Percentiles rank a stretch among this genome's conserved stretches.
These are phyloP conservation scores for Ploceus nigricollis DNA, from an alignment of 2,113 vertebrate species.

Conservation along the genomic window DNA sequence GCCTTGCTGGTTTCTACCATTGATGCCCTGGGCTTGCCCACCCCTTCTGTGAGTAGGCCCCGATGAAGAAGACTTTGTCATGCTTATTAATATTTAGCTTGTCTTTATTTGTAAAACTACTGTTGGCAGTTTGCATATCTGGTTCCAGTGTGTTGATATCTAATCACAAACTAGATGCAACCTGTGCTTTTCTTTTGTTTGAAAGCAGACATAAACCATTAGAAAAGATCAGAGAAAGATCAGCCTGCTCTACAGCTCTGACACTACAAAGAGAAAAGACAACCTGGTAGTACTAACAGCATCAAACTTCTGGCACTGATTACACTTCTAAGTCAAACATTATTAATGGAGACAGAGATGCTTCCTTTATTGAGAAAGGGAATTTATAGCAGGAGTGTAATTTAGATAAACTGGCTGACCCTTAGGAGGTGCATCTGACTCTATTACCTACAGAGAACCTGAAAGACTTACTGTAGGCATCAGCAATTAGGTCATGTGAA, in stretches of 20 bases:
- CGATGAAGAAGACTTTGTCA: neutral
- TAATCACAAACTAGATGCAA: neutral
- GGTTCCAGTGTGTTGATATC: neutral
- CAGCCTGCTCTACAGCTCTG: neutral
- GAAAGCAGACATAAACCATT: neutral
- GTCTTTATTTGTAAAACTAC: neutral
- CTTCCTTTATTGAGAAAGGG: neutral
- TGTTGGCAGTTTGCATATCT: neutral
- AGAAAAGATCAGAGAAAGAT: neutral
- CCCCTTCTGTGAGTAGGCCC: neutral
- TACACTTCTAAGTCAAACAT: neutral
- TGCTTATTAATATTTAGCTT: neutral
- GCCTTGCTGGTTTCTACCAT: neutral
- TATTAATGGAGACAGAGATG: neutral
- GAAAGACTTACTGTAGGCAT: neutral
- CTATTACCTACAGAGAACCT: neutral
- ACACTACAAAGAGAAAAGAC: slow-evolving; percentile 3
- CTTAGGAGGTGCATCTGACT: neutral
- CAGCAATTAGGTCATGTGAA: neutral
- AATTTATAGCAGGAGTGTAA: neutral
- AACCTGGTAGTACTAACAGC: neutral
- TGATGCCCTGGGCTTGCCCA: neutral
- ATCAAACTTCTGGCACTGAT: neutral
- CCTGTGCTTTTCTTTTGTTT: neutral
- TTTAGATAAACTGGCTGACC: neutral